Base-by-base conservation (phyloP, 1,140 invertebrate species). In the Sipha flava region DNA sequence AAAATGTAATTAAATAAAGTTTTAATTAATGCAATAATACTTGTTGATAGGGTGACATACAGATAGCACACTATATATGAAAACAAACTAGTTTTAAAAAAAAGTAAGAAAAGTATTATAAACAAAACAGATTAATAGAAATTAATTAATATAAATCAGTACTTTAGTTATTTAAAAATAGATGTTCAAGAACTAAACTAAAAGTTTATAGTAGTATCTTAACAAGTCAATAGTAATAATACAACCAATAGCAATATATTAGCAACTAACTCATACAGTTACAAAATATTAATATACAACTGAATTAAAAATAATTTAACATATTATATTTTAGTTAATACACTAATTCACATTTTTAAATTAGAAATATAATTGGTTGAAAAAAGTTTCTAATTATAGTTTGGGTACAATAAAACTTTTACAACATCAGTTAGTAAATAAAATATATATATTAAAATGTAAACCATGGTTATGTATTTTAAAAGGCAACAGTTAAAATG, bases 101-200 rank as follows among this genome's bases (percentile, higher is more conserved):
- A 26, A 68, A 45, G n/a, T n/a, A n/a, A 26, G 16, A 52, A 52
- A 64, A 66, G 14, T 45, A 45, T 66, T 40, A 68, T 45, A 45
- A 68, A 68, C 16, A 68, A 68, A 23, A 68, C 14, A 70, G 40
- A 47, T 47, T 70, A 29, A 70, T 70, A 66, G 29, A 72, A 47
- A 72, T 49, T 18, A 31, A 47, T 72, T 72, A 72, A 72, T 72
- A 54, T 29, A 73, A 77, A 59, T 77, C 73, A 77, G 73, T 77
- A 77, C 73, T 77, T 77, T 18, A 57, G 73, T 77, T 77, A 66
- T 57, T 77, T 59, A 59, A 57, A 77, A 77, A 77, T 57, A 77
- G 73, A 77, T 31, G 7, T 59, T 40, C 52, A 77, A 77, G 73
- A 77, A 77, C 31, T 77, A 77, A 18, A 43, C 49, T 77, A 54